Percentiles rank a stretch among this genome's conserved stretches.
Conservation (phyloP, 2,888 invertebrate species). For the Griposia aprilina region DNA sequence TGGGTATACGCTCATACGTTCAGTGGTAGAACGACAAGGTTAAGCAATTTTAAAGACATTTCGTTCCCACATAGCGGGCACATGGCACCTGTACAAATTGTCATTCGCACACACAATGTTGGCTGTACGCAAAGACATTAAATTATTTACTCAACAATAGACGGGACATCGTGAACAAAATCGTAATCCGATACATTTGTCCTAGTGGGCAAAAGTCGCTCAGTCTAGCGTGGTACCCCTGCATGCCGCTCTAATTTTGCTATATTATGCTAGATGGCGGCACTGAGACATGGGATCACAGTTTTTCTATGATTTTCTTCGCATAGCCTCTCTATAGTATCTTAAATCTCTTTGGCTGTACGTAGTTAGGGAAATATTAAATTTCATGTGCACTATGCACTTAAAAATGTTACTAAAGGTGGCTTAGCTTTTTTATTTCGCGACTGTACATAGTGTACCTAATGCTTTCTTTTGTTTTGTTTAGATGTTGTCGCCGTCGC, state of each 20-base stretch:
- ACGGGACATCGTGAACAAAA: too few relatives aligned
- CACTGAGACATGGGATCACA: too few relatives aligned
- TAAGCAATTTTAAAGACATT: background rate
- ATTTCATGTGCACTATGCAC: background rate
- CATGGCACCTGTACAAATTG: background rate
- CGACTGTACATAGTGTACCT: background rate
- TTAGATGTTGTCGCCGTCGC: constrained; percentile 94
- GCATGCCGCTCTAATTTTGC: too few relatives aligned
- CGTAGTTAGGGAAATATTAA: background rate
- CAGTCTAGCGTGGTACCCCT: too few relatives aligned
- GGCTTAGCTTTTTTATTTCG: background rate
- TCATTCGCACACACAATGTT: background rate
- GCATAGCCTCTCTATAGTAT: too few relatives aligned
- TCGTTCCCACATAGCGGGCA: background rate
- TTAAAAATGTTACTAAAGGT: background rate
- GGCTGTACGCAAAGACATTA: too few relatives aligned
- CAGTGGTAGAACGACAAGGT: background rate
- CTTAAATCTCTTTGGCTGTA: too few relatives aligned
- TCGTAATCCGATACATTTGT: too few relatives aligned
- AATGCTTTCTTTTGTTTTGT: background rate
- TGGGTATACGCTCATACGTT: background rate
- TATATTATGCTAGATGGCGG: too few relatives aligned
- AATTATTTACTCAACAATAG: too few relatives aligned
- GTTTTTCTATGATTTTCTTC: too few relatives aligned
- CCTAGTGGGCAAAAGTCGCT: too few relatives aligned